Evolutionary conservation across 1,140 invertebrate genomes (phyloP), one percentile per base, ranked within the genome.

Genomic region (Lethrus apterus): DNA sequence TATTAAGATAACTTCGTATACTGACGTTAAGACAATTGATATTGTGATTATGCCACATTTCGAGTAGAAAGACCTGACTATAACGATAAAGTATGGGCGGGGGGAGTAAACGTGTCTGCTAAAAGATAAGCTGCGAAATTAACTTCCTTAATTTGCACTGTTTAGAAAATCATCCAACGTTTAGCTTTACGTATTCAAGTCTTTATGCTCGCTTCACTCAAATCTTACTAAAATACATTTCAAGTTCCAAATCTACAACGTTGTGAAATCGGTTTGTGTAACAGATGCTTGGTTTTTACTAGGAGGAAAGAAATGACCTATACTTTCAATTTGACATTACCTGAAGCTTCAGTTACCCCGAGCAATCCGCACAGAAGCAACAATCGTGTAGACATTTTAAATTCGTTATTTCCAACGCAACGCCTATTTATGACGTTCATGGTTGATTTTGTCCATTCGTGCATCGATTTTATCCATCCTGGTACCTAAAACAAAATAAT

Each of bases 41-140:
- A 59, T 59, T 59, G 58, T 59, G 51, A 55, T 51, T 46, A 51
- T 57, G 51, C 50, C 51, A 56, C 26, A 43, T 41, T 41, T 41
- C n/a, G 45, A 46, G 44, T 45, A 31, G 45, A 38, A 36, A 35
- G 45, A 24, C 13, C 33, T 24, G 29, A 15, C 20, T 29, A 14
- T 34, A 20, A 44, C 32, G 30, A 50, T 44, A 50, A 46, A 52
- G 54, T 52, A 55, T 42, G 34, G 34, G 17, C 45, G 29, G 30
- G 35, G 19, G 24, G 35, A 49, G 44, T 44, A 55, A 48, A 58
- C 48, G 54, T 58, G 54, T 52, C 48, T 58, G 55, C 48, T 30
- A 44, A 56, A 55, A 58, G 57, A 58, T 58, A 58, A 58, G 57
- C 57, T 21, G 11, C 43, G 55, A 60, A 60, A 60, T 60, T 60